Percentiles rank a stretch among this genome's conserved stretches.
Evolutionary conservation across 2,888 invertebrate genomes (phyloP).

Genomic region (Alsophila aescularia): DNA sequence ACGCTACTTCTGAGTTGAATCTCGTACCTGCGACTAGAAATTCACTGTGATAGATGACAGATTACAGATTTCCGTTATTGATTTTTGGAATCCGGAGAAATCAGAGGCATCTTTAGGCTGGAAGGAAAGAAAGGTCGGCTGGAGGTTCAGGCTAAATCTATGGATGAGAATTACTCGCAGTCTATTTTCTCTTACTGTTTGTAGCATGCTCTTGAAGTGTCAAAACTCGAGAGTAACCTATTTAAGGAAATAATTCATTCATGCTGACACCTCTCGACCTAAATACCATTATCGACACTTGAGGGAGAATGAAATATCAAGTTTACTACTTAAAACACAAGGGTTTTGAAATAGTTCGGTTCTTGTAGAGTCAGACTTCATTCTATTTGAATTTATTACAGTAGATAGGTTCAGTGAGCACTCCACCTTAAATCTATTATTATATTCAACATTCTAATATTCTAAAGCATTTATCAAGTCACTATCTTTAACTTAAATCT

Average conservation of each 20-base stretch:
- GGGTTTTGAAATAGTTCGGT: slow-evolving; percentile 18
- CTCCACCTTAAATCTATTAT: not conserved
- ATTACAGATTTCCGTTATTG: too few species aligned
- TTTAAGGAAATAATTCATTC: slow-evolving; percentile 18
- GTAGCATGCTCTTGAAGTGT: not conserved
- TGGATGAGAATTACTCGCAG: too few species aligned
- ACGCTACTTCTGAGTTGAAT: not conserved
- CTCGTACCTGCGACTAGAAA: too few species aligned
- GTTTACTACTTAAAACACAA: slow-evolving; percentile 4
- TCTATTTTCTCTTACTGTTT: slow-evolving; percentile 5
- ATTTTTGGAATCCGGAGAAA: too few species aligned
- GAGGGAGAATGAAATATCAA: too few species aligned
- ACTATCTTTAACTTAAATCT: slow-evolving; percentile 27
- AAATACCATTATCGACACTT: too few species aligned
- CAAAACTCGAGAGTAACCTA: slow-evolving; percentile 11
- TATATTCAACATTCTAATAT: slow-evolving; percentile 7
- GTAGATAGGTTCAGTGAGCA: not conserved
- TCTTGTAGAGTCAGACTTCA: not conserved
- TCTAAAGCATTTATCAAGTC: slow-evolving; percentile 17
- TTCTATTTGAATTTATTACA: too few species aligned
- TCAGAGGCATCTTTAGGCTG: too few species aligned
- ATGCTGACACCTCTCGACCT: slow-evolving; percentile 6
- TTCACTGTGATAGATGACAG: too few species aligned
- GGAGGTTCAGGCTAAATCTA: too few species aligned
- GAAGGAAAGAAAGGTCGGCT: too few species aligned